Base-by-base conservation (phyloP, 2,888 invertebrate genomes). In the Paralinhomoeus sp. region DNA sequence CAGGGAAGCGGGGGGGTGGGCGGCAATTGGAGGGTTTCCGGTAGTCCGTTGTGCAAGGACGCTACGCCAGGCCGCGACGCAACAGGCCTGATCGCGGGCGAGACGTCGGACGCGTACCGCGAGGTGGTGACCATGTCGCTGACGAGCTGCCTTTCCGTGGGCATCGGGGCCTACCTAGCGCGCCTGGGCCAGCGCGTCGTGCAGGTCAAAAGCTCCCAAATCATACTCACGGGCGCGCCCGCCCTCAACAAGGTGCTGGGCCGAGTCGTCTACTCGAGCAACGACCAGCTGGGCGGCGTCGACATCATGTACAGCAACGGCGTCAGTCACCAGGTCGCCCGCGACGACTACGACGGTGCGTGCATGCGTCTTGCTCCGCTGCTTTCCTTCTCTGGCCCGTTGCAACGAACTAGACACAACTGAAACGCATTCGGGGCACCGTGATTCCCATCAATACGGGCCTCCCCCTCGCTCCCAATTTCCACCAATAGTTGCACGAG, bases 281-380 rank as follows among this genome's bases (percentile, higher is more conserved):
- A 97, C 69, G 89, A 85, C 66, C 97, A 99, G 67, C 70, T 99
- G 27, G 97, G 97, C 35, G 97, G 89, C n/a, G 74, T 83, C 12
- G 89, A 97, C 68, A 89, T 99, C 48, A 99, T 97, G 93, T 80
- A 82, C 71, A 82, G 89, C 64, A 99, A 99, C 62, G 97, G 97
- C 7, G 79, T 97, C 1, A 76, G 89, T 0, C 93, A 97, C 64
- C 80, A 80, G 41, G 82, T 84, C 1, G 87, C 82, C 38, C 71
- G 76, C 1, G 74, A 79, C 33, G 97, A 99, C 63, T 69, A 91
- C 54, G 89, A 91, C 53, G 91, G 89, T 7, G n/a, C n/a, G n/a
- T n/a, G n/a, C n/a, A n/a, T n/a, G n/a, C n/a, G n/a, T n/a, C n/a
- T n/a, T n/a, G n/a, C n/a, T n/a, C n/a, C n/a, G n/a, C n/a, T n/a